phyloP scores from a whole-genome alignment of 2,888 invertebrate genomes.

The Aporophyla nigra region DNA sequence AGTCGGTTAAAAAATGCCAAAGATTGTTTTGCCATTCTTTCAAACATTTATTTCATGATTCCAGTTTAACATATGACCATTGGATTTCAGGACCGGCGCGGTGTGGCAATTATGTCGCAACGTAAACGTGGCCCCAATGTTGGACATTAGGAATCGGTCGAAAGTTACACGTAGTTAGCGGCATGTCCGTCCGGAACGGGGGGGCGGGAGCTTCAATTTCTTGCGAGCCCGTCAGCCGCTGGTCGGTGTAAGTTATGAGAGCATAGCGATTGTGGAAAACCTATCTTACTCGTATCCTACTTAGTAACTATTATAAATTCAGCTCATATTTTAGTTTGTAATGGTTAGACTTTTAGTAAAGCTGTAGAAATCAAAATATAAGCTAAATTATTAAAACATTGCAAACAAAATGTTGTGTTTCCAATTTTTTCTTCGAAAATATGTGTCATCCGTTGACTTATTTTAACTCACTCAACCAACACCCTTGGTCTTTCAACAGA shows the following conservation, averaged over 20 bases:
- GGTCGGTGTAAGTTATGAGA: conserved; percentile 52
- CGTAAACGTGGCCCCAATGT: conserved; percentile 35
- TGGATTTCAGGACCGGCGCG: not conserved
- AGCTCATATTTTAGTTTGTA: not conserved
- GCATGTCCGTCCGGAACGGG: conserved; percentile 74
- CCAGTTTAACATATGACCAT: conserved; percentile 16
- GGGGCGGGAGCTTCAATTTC: conserved; percentile 78
- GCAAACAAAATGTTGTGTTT: too few species aligned
- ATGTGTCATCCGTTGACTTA: too few species aligned
- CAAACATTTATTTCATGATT: not conserved
- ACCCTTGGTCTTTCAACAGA: too few species aligned
- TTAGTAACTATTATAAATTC: not conserved
- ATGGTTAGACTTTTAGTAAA: too few species aligned
- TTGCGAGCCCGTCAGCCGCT: conserved; percentile 72
- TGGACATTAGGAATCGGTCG: conserved; percentile 64
- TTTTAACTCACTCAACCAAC: too few species aligned
- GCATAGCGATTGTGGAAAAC: conserved; percentile 4
- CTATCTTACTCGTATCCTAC: too few species aligned
- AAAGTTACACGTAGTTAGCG: conserved; percentile 76
- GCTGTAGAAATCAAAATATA: too few species aligned
- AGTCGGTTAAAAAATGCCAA: too few species aligned
- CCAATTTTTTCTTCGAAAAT: too few species aligned
- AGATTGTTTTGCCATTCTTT: not conserved
- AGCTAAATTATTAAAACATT: too few species aligned
- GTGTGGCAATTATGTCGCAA: conserved; percentile 37